Base-by-base conservation (phyloP, 2,797 vertebrate genomes). In the Pseudomugil gertrudae region DNA sequence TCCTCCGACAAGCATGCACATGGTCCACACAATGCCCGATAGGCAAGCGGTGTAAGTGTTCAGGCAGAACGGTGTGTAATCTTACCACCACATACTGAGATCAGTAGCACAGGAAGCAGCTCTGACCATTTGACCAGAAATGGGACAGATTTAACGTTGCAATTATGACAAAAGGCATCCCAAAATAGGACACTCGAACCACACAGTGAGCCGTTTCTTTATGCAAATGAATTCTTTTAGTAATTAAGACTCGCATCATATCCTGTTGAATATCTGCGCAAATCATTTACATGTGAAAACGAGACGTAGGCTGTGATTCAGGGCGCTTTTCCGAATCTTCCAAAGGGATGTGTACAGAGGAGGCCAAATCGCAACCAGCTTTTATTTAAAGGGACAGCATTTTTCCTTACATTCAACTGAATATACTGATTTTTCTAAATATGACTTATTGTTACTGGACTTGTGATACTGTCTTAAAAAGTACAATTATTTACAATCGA, bases 81-180 rank as follows among this genome's bases (percentile, higher is more conserved):
- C 78, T 83, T 69, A 63, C 55, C 29, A 3, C 57, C 79, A 57
- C 83, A 74, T 59, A 54, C 83, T 79, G 80, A 89, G 76, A 79
- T 71, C 69, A 84, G 66, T 69, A 57, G 58, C 63, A 66, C 78
- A 73, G 80, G 84, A 86, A 82, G 79, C 69, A 43, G 77, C 63
- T 74, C 84, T 66, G 81, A 81, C 64, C 74, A 19, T 81, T 73
- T 77, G 65, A 84, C 75, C 78, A 81, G 64, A 73, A 73, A 79
- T 26, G 62, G 69, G 36, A 74, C 63, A 79, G 78, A 82, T 76
- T 81, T 65, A 86, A 78, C 1, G 21, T 38, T 33, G 78, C 53
- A 80, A 60, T 89, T 76, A 82, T 68, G 50, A 59, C 74, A 89
- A 80, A 36, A 57, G 79, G 66, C 63, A 54, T 63, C 58, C 51